Conservation (phyloP, 2,888 invertebrate genomes). For the Tachina lurida region DNA sequence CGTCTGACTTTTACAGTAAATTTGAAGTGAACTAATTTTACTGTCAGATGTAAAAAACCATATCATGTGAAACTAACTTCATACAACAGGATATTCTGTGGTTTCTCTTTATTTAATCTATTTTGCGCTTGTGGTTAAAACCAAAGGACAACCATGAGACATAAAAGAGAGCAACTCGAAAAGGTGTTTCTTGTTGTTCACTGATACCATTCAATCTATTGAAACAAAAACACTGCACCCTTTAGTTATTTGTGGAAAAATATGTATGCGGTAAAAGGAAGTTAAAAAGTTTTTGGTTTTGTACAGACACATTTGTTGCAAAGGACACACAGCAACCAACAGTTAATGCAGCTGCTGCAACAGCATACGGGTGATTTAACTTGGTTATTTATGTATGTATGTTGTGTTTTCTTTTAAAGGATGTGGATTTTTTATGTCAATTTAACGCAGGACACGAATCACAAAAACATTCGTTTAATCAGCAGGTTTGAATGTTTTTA, state of each 20-base stretch:
- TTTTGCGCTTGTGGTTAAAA: constrained; percentile 35
- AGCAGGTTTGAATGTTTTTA: constrained; percentile 1
- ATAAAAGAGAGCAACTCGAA: background rate
- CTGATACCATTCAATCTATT: background rate
- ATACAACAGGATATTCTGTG: constrained; percentile 61
- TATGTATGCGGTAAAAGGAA: constrained; percentile 31
- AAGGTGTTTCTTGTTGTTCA: background rate
- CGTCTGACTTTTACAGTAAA: no score
- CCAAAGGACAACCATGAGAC: constrained; percentile 19
- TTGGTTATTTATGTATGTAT: constrained; percentile 31
- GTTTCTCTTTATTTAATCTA: constrained; percentile 17
- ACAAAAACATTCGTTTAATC: constrained; percentile 13
- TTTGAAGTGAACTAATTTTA: no score
- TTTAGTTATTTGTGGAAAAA: constrained; percentile 29
- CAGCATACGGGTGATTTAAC: constrained; percentile 26
- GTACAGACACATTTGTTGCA: constrained; percentile 12
- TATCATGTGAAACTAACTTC: no score
- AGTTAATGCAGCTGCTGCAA: constrained; percentile 56
- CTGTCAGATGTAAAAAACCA: no score
- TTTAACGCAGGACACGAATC: constrained; percentile 9
- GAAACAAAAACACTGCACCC: background rate
- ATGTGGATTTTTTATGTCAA: constrained; percentile 11
- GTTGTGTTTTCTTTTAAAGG: constrained; percentile 30
- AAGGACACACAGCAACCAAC: constrained; percentile 34
- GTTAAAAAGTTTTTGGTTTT: constrained; percentile 41